Conservation (phyloP, 2,797 vertebrate species). For the Enteromius trimaculatus region DNA sequence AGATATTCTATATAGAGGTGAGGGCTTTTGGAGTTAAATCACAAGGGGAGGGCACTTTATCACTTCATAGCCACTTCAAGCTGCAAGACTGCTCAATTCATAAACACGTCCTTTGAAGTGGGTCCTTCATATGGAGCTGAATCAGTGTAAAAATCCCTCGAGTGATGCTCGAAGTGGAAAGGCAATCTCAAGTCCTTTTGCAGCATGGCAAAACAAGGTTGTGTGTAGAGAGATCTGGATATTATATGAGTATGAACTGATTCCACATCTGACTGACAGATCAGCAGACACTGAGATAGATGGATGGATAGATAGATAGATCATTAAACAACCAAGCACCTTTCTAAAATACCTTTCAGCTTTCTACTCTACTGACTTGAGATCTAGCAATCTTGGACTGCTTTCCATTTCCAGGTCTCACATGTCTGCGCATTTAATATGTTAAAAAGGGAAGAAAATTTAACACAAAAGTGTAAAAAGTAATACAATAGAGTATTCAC, state of each 20-base stretch:
- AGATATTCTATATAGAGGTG: constrained; percentile 44
- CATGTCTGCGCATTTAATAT: not conserved
- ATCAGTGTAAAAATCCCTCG: constrained; percentile 33
- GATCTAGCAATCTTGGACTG: not conserved
- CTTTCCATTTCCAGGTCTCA: not conserved
- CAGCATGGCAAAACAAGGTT: constrained; percentile 26
- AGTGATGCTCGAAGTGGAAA: constrained; percentile 36
- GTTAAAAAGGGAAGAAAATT: not conserved
- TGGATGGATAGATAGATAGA: not conserved
- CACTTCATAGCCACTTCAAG: constrained; percentile 52
- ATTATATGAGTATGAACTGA: not conserved
- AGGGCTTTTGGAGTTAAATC: constrained; percentile 48
- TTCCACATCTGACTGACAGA: not conserved
- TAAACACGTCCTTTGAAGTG: constrained; percentile 50
- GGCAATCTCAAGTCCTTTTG: constrained; percentile 30
- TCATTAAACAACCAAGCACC: not conserved
- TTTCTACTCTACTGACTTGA: not conserved
- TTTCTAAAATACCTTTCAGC: not conserved
- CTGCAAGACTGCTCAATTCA: constrained; percentile 49
- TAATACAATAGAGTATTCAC: not conserved
- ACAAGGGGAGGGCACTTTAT: constrained; percentile 40
- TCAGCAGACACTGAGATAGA: not conserved
- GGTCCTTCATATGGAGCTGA: constrained; percentile 39
- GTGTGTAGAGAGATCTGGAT: constrained; percentile 21
- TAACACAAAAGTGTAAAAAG: not conserved